Percentiles rank a stretch among this genome's conserved stretches.
Evolutionary conservation across 2,113 vertebrate genomes (phyloP).

Genomic region (Oxyura jamaicensis): DNA sequence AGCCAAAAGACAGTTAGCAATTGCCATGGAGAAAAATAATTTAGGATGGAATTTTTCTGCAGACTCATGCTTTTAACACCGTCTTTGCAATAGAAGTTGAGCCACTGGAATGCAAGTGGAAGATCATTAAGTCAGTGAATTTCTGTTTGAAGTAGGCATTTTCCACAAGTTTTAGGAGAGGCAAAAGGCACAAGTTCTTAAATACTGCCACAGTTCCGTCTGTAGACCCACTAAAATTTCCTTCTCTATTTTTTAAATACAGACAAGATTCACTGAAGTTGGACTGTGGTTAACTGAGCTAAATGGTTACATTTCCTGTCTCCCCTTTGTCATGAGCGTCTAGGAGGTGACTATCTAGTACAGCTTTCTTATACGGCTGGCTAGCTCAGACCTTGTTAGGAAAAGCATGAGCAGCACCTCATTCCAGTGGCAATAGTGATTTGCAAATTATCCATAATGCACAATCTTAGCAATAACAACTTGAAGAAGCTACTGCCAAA

Average conservation of each 20-base stretch:
- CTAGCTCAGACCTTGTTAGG: not conserved
- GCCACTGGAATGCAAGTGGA: not conserved
- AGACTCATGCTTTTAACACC: not conserved
- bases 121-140: not conserved
- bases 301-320: not conserved
- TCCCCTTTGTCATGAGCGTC: not conserved
- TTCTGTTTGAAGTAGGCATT: not conserved
- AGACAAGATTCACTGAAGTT: not conserved
- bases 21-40: not conserved
- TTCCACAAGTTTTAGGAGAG: not conserved
- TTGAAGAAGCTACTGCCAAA: not conserved
- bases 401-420: not conserved
- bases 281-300: not conserved
- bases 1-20: not conserved
- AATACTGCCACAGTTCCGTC: not conserved
- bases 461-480: not conserved
- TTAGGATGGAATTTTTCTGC: not conserved
- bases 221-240: not conserved
- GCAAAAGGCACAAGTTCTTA: not conserved
- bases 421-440: not conserved
- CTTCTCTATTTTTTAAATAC: not conserved
- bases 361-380: not conserved
- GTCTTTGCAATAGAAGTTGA: not conserved
- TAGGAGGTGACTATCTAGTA: not conserved
- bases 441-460: not conserved